Evolutionary conservation across 2,113 vertebrate genomes (phyloP).

Genomic region (Heteronetta atricapilla): DNA sequence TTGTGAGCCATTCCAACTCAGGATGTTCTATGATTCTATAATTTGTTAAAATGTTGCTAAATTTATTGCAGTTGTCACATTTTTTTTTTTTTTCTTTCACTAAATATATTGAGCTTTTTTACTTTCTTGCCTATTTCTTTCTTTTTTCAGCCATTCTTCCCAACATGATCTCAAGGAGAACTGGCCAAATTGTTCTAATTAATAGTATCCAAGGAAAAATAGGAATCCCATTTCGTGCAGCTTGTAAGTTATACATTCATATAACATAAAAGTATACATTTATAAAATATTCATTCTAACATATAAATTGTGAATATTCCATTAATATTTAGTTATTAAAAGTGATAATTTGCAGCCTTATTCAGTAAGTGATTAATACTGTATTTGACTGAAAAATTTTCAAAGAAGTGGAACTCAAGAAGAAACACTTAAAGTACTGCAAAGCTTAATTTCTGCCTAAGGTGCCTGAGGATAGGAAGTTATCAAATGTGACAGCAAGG

Average conservation of each 20-base stretch:
- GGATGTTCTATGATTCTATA: neutral
- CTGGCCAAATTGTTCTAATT: conserved; percentile 89
- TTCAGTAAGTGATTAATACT: neutral
- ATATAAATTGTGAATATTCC: neutral
- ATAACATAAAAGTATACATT: neutral
- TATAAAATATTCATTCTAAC: neutral
- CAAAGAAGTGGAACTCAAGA: neutral
- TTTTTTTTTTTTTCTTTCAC: neutral
- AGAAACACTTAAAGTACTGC: neutral
- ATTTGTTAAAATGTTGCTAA: neutral
- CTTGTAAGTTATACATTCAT: conserved; percentile 85
- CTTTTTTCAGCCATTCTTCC: conserved; percentile 86
- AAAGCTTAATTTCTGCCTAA: neutral
- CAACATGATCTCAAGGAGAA: conserved; percentile 92
- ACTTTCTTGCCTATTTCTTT: neutral
- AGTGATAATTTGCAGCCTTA: neutral
- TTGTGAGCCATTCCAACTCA: neutral
- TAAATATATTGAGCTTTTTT: neutral
- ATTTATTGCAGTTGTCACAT: neutral
- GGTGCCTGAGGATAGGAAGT: neutral
- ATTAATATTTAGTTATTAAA: neutral
- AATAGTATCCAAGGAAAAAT: conserved; percentile 94
- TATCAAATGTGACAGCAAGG: neutral
- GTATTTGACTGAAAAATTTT: neutral
- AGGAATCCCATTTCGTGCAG: conserved; percentile 91